Conservation (phyloP, 1,140 invertebrate genomes). For the Aethina tumida region DNA sequence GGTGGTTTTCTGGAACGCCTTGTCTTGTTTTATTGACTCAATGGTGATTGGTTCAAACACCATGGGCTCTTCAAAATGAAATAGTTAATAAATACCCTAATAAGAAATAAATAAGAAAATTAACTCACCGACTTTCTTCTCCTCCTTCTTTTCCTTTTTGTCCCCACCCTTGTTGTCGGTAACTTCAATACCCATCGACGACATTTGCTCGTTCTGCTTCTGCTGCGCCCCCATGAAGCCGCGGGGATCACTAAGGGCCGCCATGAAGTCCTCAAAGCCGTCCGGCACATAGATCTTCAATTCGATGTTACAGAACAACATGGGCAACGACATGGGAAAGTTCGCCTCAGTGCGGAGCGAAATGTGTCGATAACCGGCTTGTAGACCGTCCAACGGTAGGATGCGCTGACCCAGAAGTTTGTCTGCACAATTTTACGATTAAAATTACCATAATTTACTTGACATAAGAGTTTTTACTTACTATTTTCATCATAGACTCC, state of each 20-base stretch:
- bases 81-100: slow-evolving; percentile 1
- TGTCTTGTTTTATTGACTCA: slow-evolving; percentile 82
- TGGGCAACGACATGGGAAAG: slow-evolving; percentile 96
- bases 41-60: slow-evolving; percentile 89
- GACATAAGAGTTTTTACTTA: too few relatives aligned
- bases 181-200: slow-evolving; percentile 82
- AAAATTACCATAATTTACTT: too few relatives aligned
- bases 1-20: slow-evolving; percentile 87
- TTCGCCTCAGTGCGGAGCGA: slow-evolving; percentile 96
- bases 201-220: slow-evolving; percentile 84
- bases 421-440: too few relatives aligned
- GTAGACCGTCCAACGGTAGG: slow-evolving; percentile 92
- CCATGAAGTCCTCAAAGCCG: slow-evolving; percentile 97
- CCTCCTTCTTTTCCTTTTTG: slow-evolving; percentile 51
- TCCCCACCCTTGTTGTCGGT: slow-evolving; percentile 29
- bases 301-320: slow-evolving; percentile 98
- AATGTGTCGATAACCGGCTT: slow-evolving; percentile 92
- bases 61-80: slow-evolving; percentile 43
- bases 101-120: background rate
- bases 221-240: slow-evolving; percentile 85
- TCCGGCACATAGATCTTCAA: slow-evolving; percentile 99
- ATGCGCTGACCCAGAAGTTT: slow-evolving; percentile 96
- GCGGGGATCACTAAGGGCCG: slow-evolving; percentile 90
- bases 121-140: slow-evolving; percentile 53
- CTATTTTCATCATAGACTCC: slow-evolving; percentile 98